Evolutionary conservation across 2,888 invertebrate genomes (phyloP).

Genomic region (Pyrrhosoma nymphula): DNA sequence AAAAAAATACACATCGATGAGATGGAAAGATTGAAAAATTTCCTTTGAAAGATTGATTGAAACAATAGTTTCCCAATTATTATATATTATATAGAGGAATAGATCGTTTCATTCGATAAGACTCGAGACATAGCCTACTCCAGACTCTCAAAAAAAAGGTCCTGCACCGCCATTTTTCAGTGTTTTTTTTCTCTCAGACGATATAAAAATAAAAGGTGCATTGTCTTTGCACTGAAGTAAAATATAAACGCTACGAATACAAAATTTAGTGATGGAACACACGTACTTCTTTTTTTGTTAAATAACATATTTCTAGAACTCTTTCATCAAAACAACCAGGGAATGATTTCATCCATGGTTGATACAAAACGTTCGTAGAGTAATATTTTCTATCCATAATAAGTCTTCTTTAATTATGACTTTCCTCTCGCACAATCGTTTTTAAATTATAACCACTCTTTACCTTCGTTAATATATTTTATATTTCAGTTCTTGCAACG

Average conservation of each 20-base stretch:
- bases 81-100: not conserved
- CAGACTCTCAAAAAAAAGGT: constrained; percentile 6
- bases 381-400: constrained; percentile 13
- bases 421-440: not conserved
- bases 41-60: not conserved
- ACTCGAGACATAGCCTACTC: not conserved
- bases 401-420: not conserved
- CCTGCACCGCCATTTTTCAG: constrained; percentile 38
- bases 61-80: constrained; percentile 30
- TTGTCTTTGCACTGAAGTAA: constrained; percentile 43
- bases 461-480: not conserved
- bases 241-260: constrained; percentile 40
- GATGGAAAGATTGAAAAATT: constrained; percentile 38
- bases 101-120: constrained; percentile 27
- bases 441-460: not conserved
- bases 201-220: constrained; percentile 66
- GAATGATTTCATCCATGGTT: not conserved
- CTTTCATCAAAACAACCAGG: constrained; percentile 39
- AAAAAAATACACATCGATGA: constrained; percentile 58
- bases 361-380: constrained; percentile 25
- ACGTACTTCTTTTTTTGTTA: not conserved
- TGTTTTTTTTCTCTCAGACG: constrained; percentile 35
- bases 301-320: constrained; percentile 4
- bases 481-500: constrained; percentile 28
- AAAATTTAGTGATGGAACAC: constrained; percentile 57